phyloP scores from a whole-genome alignment of 2,113 vertebrate species.

The Pelodiscus sinensis region DNA sequence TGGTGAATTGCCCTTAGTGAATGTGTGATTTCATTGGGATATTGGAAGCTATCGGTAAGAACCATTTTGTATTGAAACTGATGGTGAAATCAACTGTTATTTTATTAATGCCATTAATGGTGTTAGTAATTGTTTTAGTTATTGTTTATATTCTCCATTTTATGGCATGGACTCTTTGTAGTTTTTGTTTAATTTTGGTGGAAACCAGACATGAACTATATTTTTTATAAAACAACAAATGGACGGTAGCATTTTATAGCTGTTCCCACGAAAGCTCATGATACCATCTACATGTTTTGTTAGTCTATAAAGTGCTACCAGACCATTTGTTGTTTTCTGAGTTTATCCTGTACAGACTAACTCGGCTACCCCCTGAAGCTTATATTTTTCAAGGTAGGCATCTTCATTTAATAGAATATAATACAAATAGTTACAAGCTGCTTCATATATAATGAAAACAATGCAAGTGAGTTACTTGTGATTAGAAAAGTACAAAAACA shows the following conservation, averaged over 20 bases:
- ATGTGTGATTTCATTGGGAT: background rate
- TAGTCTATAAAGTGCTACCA: too few species aligned
- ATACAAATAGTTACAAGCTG: background rate
- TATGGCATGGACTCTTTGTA: background rate
- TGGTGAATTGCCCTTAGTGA: background rate
- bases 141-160: background rate
- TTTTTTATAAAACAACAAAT: background rate
- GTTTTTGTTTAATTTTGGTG: background rate
- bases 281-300: too few species aligned
- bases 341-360: too few species aligned
- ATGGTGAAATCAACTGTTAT: background rate
- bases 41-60: background rate
- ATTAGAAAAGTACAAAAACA: background rate
- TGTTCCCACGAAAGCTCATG: too few species aligned
- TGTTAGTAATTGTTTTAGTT: background rate
- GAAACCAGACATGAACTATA: background rate
- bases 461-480: background rate
- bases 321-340: too few species aligned
- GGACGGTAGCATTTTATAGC: too few species aligned
- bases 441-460: background rate
- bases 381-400: fast-evolving
- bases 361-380: too few species aligned
- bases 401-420: background rate
- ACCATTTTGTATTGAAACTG: background rate
- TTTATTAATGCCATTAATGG: background rate